phyloP scores from a whole-genome alignment of 2,113 vertebrate genomes.

The Alethe diademata region DNA sequence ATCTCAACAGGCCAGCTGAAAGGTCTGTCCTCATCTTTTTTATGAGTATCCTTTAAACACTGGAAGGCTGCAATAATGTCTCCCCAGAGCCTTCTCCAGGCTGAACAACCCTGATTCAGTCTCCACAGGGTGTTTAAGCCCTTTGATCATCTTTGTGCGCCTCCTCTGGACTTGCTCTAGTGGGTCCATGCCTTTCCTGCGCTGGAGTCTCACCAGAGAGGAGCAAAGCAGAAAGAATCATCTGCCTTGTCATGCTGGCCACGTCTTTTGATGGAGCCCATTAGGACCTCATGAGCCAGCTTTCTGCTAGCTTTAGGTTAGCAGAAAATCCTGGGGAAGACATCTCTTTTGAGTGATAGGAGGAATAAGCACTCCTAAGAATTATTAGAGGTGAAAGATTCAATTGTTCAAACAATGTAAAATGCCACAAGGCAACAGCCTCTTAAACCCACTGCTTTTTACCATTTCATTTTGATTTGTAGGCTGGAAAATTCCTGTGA shows the following conservation, averaged over 20 bases:
- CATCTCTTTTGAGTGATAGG: not conserved
- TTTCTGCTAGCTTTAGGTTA: not conserved
- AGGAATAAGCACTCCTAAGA: not conserved
- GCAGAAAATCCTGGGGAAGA: not conserved
- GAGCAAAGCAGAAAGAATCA: not conserved
- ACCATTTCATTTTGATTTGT: constrained; percentile 13
- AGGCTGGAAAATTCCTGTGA: constrained; percentile 45
- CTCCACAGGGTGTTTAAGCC: not conserved
- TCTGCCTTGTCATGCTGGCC: not conserved
- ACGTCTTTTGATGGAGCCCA: not conserved
- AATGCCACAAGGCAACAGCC: not conserved
- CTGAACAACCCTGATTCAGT: not conserved
- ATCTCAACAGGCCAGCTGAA: not conserved
- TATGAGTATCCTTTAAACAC: not conserved
- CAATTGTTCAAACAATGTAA: not conserved
- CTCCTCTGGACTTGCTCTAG: not conserved
- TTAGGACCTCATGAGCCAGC: not conserved
- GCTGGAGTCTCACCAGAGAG: not conserved
- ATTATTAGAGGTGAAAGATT: not conserved
- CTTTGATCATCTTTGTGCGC: not conserved
- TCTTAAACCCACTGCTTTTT: not conserved
- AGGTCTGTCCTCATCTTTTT: not conserved
- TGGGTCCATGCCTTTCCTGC: accelerated
- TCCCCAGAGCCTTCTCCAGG: not conserved
- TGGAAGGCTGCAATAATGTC: not conserved